Percentiles rank a stretch among this genome's conserved stretches.
These are phyloP conservation scores for Varanus komodoensis DNA, from an alignment of 2,113 vertebrate species.

Conservation along the genomic window DNA sequence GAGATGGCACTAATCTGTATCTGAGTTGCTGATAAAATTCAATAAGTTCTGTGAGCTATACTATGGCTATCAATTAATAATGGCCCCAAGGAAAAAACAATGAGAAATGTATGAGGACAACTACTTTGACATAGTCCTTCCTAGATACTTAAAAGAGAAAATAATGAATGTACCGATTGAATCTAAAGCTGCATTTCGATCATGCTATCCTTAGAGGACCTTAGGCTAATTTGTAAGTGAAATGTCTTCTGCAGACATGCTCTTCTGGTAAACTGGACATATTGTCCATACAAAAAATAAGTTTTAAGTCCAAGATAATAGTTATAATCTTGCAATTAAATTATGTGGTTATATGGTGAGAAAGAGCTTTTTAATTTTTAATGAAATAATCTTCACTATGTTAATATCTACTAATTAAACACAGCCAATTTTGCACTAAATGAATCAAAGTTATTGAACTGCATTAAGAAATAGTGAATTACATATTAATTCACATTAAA, in stretches of 20 bases:
- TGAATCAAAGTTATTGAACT: not conserved
- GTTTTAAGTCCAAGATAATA: conserved; percentile 5
- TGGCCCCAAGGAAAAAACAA: conserved; percentile 48
- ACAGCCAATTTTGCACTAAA: not conserved
- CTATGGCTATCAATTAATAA: conserved; percentile 33
- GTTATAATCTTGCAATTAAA: conserved; percentile 39
- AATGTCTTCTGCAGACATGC: conserved; percentile 41
- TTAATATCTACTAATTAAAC: not conserved
- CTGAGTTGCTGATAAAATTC: conserved; percentile 47
- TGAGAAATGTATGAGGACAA: not conserved
- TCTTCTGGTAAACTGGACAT: conserved; percentile 25
- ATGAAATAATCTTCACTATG: not conserved
- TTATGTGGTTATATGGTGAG: not conserved
- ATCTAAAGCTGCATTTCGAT: conserved; percentile 42
- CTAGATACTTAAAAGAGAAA: conserved; percentile 44
- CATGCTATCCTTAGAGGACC: conserved; percentile 43
- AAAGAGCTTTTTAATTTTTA: not conserved
- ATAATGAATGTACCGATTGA: conserved; percentile 34
- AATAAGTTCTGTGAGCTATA: conserved; percentile 24
- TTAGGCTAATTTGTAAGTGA: conserved; percentile 38
- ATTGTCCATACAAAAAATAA: conserved; percentile 21
- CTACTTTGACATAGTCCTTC: conserved; percentile 7
- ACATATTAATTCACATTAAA: not conserved
- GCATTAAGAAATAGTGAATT: not conserved
- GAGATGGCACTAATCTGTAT: conserved; percentile 24